Evolutionary conservation across 1,140 invertebrate species (phyloP).

Genomic region (Ditylenchus dipsaci): DNA sequence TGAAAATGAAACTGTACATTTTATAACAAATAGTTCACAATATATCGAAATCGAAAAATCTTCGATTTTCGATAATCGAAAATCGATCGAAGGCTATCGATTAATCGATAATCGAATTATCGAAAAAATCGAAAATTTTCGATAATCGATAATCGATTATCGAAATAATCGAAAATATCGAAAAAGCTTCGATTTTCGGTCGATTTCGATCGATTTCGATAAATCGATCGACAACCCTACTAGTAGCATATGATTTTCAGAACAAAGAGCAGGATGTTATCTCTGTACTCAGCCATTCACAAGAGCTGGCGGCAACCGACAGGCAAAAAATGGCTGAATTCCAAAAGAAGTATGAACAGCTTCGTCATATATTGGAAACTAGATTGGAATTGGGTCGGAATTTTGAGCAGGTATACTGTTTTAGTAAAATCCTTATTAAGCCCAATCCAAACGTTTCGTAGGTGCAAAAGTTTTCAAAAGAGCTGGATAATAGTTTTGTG

Average conservation of each 20-base stretch:
- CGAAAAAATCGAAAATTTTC: too few relatives aligned
- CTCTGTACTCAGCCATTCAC: constrained; percentile 34
- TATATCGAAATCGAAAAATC: too few relatives aligned
- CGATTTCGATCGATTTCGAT: too few relatives aligned
- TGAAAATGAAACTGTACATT: too few relatives aligned
- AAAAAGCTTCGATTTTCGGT: too few relatives aligned
- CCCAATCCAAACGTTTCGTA: not conserved
- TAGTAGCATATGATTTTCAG: not conserved
- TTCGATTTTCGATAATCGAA: too few relatives aligned
- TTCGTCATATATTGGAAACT: constrained; percentile 1
- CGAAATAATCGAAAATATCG: too few relatives aligned
- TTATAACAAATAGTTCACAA: too few relatives aligned
- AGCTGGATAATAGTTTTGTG: constrained; percentile 48
- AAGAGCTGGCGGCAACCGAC: constrained; percentile 21
- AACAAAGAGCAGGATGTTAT: constrained; percentile 12
- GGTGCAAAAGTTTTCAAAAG: constrained; percentile 46
- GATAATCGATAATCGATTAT: too few relatives aligned
- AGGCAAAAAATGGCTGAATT: constrained; percentile 21
- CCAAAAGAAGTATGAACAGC: constrained; percentile 34
- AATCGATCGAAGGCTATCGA: too few relatives aligned
- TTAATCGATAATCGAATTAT: too few relatives aligned
- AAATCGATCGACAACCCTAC: too few relatives aligned
- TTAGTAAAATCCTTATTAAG: not conserved
- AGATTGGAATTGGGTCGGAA: constrained; percentile 13
- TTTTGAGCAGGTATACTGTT: constrained; percentile 22